Percentiles rank a stretch among this genome's conserved stretches.
Evolutionary conservation across 2,113 vertebrate species (phyloP).

Genomic region (Ptilonorhynchus violaceus): DNA sequence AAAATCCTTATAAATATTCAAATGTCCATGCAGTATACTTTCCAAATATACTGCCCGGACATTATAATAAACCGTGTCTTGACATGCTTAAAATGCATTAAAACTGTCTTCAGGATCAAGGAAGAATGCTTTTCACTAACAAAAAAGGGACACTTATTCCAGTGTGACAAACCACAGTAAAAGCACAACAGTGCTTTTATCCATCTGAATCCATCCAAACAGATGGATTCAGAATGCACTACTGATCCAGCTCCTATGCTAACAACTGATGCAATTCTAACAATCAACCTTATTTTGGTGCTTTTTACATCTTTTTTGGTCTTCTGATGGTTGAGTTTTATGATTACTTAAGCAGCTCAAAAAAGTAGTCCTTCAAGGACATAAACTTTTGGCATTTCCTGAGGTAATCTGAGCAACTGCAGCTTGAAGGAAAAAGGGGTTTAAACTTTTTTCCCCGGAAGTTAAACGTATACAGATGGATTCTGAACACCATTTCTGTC

Average conservation of each 20-base stretch:
- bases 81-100: neutral
- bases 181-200: neutral
- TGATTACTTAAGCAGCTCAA: neutral
- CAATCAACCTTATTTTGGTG: neutral
- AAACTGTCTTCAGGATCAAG: neutral
- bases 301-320: neutral
- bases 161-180: neutral
- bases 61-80: neutral
- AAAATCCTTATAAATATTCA: slow-evolving; percentile 1
- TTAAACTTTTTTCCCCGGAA: neutral
- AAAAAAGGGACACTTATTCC: neutral
- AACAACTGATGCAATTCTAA: neutral
- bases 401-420: neutral
- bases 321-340: neutral
- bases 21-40: neutral
- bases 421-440: neutral
- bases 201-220: no score
- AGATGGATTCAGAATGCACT: neutral
- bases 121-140: neutral
- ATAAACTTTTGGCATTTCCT: neutral
- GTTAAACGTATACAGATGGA: neutral
- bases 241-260: neutral
- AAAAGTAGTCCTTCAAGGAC: neutral
- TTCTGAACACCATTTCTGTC: neutral
- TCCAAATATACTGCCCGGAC: neutral